A percentile compares a stretch with the other conserved stretches of the same genome.
phyloP scores from a whole-genome alignment of 2,797 vertebrate genomes.

The Aselliscus stoliczkanus region DNA sequence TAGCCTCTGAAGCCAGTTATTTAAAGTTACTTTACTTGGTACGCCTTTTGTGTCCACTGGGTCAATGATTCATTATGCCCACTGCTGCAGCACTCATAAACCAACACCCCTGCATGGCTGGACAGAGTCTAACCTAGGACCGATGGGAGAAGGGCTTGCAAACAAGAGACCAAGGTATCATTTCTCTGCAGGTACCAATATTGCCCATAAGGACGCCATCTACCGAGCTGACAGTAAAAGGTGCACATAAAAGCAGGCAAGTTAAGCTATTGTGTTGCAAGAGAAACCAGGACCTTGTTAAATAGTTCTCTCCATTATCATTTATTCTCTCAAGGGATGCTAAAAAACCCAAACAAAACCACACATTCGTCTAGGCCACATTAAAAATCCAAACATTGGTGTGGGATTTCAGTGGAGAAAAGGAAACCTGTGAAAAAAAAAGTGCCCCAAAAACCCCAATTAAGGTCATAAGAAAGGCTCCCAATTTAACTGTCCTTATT shows the following conservation, averaged over 20 bases:
- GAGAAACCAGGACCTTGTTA: constrained; percentile 43
- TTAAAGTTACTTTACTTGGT: neutral
- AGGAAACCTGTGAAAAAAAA: neutral
- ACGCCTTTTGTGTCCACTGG: neutral
- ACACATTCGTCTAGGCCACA: constrained; percentile 23
- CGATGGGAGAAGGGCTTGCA: neutral
- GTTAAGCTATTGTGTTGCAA: neutral
- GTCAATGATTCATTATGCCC: neutral
- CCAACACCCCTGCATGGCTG: neutral
- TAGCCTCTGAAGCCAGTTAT: constrained; percentile 34
- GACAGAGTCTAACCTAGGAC: neutral
- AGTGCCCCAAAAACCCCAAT: neutral
- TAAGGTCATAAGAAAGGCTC: neutral
- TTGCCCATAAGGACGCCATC: neutral
- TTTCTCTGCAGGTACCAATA: neutral
- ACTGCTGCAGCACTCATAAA: constrained; percentile 46
- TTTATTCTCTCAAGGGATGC: constrained; percentile 48
- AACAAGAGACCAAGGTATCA: neutral
- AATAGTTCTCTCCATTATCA: constrained; percentile 50
- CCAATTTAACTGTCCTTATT: neutral
- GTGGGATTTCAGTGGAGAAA: constrained; percentile 22
- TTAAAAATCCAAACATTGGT: constrained; percentile 39
- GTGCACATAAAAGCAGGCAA: neutral
- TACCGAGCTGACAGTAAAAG: neutral
- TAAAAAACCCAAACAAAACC: neutral